Percentiles rank a stretch among this genome's conserved stretches.
Conservation (phyloP, 2,113 vertebrate species). For the Canis aureus region DNA sequence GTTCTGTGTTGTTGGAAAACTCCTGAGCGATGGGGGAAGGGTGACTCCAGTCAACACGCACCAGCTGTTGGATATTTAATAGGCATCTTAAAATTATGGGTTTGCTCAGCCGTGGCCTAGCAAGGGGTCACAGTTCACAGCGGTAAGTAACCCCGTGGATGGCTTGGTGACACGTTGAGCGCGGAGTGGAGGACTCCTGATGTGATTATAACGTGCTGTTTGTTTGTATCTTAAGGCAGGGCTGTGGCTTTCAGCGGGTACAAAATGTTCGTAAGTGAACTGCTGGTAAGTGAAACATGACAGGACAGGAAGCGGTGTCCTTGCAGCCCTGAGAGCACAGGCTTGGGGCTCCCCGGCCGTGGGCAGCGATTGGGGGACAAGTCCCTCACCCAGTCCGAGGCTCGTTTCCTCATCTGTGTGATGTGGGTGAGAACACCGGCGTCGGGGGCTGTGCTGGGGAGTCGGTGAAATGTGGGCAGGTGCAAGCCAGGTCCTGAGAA, state of each 20-base stretch:
- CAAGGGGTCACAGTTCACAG: neutral
- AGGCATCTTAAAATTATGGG: neutral
- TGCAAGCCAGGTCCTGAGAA: too few species aligned
- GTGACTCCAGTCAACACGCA: neutral
- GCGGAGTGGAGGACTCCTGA: neutral
- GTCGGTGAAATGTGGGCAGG: neutral
- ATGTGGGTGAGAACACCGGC: neutral
- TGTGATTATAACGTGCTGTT: neutral
- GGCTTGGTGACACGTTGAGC: neutral
- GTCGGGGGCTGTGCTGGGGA: neutral
- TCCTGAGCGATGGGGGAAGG: neutral
- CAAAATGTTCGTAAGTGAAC: neutral
- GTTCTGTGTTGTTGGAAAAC: neutral
- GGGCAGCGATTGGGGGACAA: neutral
- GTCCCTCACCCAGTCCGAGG: neutral
- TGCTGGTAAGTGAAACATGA: neutral
- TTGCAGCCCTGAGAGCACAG: neutral
- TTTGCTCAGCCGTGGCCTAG: neutral
- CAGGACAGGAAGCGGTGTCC: rapidly evolving
- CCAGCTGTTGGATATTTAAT: neutral
- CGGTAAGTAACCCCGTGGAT: neutral
- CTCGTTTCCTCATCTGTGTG: neutral
- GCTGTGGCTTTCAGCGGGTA: neutral
- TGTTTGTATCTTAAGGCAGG: neutral
- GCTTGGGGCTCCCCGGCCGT: neutral